A percentile compares a stretch with the other conserved stretches of the same genome.
phyloP scores from a whole-genome alignment of 2,888 invertebrate genomes.

The Cantharis flavilabris region DNA sequence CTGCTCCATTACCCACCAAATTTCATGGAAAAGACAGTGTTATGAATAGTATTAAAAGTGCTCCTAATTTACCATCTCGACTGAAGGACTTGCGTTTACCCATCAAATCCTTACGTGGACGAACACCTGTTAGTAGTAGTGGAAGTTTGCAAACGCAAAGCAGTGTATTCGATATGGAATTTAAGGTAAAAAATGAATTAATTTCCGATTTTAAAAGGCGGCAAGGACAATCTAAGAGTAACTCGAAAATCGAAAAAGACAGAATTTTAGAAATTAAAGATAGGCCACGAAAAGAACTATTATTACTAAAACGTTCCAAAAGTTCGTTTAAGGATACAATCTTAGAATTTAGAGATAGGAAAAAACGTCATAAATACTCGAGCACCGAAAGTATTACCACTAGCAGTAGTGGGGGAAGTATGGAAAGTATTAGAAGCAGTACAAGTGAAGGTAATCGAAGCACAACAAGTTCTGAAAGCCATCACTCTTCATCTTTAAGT shows the following conservation, averaged over 20 bases:
- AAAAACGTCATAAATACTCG: conserved; percentile 67
- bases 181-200: conserved; percentile 43
- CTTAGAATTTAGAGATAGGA: conserved; percentile 66
- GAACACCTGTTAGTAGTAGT: conserved; percentile 64
- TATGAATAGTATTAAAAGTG: conserved; percentile 81
- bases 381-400: conserved; percentile 89
- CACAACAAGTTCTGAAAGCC: conserved; percentile 82
- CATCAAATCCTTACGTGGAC: conserved; percentile 68
- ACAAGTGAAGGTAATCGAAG: conserved; percentile 87
- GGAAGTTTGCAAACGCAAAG: conserved; percentile 56
- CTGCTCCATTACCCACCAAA: conserved; percentile 81
- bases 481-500: conserved; percentile 81
- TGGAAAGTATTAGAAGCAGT: conserved; percentile 85
- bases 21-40: conserved; percentile 67
- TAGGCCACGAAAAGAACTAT: conserved; percentile 62
- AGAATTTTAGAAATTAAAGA: conserved; percentile 68
- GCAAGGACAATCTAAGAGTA: conserved; percentile 58
- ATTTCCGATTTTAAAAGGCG: conserved; percentile 65
- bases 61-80: conserved; percentile 76
- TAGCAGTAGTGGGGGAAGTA: conserved; percentile 84
- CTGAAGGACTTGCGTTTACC: conserved; percentile 76
- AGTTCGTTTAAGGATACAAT: conserved; percentile 43
- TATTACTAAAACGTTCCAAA: conserved; percentile 47
- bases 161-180: conserved; percentile 50
- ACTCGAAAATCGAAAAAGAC: conserved; percentile 62